Evolutionary conservation across 2,113 vertebrate genomes (phyloP).

Genomic region (Australoheros scitulus): DNA sequence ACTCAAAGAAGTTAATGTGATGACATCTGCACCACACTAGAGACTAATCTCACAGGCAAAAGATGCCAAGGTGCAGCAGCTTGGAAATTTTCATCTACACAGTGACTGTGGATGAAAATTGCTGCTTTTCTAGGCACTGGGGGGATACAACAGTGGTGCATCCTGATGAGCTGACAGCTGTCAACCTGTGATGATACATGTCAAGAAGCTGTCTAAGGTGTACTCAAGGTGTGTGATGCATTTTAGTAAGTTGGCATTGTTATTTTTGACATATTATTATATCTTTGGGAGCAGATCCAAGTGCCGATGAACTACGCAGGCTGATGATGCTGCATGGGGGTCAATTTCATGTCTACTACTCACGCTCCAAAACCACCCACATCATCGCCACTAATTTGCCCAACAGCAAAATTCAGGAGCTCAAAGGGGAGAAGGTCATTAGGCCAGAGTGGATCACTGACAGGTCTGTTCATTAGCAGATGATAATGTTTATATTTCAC

Average conservation of each 20-base stretch:
- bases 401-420: constrained; percentile 92
- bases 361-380: constrained; percentile 95
- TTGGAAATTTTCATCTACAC: neutral
- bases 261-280: neutral
- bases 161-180: neutral
- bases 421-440: constrained; percentile 94
- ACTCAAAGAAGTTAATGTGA: neutral
- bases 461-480: constrained; percentile 79
- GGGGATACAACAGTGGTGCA: neutral
- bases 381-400: constrained; percentile 97
- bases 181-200: neutral
- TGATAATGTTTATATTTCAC: neutral
- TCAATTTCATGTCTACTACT: constrained; percentile 95
- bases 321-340: constrained; percentile 98
- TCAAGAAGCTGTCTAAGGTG: neutral
- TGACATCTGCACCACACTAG: neutral
- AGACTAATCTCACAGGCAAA: neutral
- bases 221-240: neutral
- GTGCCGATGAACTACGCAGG: constrained; percentile 91
- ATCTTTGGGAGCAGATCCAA: constrained; percentile 83
- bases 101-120: neutral
- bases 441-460: constrained; percentile 95
- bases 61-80: neutral
- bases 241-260: neutral
- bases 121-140: neutral